These are phyloP conservation scores for Lucifuga dentata DNA, from an alignment of 2,113 vertebrate genomes.

Conservation along the genomic window DNA sequence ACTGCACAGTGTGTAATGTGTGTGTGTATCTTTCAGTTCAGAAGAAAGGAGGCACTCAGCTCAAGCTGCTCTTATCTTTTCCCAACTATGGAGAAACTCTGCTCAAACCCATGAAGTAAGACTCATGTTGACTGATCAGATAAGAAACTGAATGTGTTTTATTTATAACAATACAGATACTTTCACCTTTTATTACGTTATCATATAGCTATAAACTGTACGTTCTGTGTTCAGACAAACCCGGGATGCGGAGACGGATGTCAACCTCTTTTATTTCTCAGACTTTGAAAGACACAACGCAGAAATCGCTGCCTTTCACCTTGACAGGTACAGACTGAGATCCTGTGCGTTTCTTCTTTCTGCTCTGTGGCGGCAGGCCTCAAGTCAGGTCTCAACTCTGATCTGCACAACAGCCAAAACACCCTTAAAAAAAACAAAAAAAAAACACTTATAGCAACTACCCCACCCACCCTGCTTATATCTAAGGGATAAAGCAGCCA, in stretches of 20 bases:
- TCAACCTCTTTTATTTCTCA: conserved; percentile 92
- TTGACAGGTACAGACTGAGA: conserved; percentile 93
- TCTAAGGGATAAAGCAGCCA: too few species aligned
- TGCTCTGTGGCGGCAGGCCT: too few species aligned
- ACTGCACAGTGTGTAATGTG: background rate
- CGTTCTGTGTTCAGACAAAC: conserved; percentile 77
- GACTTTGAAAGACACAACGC: conserved; percentile 92
- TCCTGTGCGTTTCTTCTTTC: too few species aligned
- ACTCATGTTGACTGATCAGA: background rate
- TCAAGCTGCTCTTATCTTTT: conserved; percentile 83
- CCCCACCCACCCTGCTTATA: too few species aligned
- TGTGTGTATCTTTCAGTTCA: conserved; percentile 75
- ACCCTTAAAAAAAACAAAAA: too few species aligned
- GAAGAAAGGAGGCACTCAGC: conserved; percentile 86
- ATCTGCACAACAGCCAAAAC: too few species aligned
- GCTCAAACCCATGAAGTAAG: conserved; percentile 90
- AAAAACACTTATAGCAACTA: too few species aligned
- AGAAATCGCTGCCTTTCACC: conserved; percentile 89
- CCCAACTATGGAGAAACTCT: conserved; percentile 85
- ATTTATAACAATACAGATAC: too few species aligned
- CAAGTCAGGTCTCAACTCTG: too few species aligned
- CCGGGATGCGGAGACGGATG: conserved; percentile 86
- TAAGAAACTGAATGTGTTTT: background rate
- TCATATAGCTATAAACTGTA: background rate
- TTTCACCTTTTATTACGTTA: too few species aligned